Evolutionary conservation across 2,797 vertebrate species (phyloP), one percentile per base, ranked within the genome.

Genomic region (Sebastolobus altivelis): DNA sequence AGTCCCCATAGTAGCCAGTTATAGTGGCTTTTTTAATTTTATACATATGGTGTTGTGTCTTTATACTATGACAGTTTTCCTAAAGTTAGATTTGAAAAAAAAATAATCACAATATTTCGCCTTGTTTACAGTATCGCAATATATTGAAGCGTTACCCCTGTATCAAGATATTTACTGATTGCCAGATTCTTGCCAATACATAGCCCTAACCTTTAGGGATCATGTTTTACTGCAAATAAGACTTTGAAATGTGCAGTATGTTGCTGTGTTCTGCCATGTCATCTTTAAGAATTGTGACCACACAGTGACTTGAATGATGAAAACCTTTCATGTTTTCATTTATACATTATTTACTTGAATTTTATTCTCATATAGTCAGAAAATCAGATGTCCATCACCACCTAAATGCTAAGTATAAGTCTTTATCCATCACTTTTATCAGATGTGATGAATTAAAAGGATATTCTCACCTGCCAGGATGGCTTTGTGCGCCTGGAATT

Each of bases 401-500:
- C 27, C 33, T 58, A 20, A 62, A 3, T 12, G 16, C 37, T 52
- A 58, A 58, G 37, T 40, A 35, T 8, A 12, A 31, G 18, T 58
- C 11, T 38, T 11, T 29, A 67, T 46, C 8, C 25, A 49, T 71
- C n/a, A 72, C 18, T 20, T 62, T 46, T 27, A 58, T 14, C 18
- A 74, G 40, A 49, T 61, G 31, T 20, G 14, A 65, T 29, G 16
- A 59, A 29, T 29, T 13, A 9, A 31, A 65, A 59, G 46, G 31
- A 72, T 63, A 8, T 27, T 63, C 81, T 83, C 65, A 98, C 97
- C 97, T 96, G 97, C 97, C 79, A 97, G 92, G 74, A 98, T 97
- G 85, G 97, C 97, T 93, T 98, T 97, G 93, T 99, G 97, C 3
- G 96, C 96, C 93, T 97, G 96, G 87, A 97, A 97, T 82, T 97